These are phyloP conservation scores for Microchirus variegatus DNA, from an alignment of 2,797 vertebrate species.

Conservation along the genomic window DNA sequence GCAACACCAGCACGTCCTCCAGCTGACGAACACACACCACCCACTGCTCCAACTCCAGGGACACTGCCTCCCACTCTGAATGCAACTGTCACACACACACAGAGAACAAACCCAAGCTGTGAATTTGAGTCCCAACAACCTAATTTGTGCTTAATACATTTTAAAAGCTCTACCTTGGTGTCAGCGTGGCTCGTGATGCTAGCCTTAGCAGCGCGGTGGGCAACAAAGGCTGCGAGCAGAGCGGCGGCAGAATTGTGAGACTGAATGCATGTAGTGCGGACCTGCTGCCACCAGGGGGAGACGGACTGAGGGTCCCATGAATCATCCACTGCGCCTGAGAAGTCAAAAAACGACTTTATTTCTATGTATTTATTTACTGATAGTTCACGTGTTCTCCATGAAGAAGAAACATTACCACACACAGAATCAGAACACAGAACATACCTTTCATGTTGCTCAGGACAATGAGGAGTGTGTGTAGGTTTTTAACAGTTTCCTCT, in stretches of 20 bases:
- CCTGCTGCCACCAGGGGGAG: conserved; percentile 98
- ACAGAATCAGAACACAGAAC: not conserved
- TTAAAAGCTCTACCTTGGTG: conserved; percentile 80
- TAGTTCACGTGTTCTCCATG: too few relatives aligned
- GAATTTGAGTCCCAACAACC: not conserved
- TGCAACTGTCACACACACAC: conserved; percentile 70
- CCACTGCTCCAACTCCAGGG: conserved; percentile 96
- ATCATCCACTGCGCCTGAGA: conserved; percentile 89
- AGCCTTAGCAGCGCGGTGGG: conserved; percentile 85
- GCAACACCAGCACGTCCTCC: conserved; percentile 93
- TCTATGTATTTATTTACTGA: too few relatives aligned
- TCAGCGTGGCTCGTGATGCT: conserved; percentile 83
- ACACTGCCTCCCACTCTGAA: conserved; percentile 93
- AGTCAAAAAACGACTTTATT: not conserved
- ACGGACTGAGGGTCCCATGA: conserved; percentile 92
- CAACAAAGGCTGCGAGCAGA: conserved; percentile 88
- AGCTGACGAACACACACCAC: conserved; percentile 91
- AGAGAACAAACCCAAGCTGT: not conserved
- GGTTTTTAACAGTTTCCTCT: conserved; percentile 78
- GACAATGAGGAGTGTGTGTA: conserved; percentile 85
- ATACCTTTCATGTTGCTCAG: conserved; percentile 94
- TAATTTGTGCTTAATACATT: not conserved
- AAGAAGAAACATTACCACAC: not conserved
- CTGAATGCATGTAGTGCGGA: conserved; percentile 88
- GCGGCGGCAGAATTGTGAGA: conserved; percentile 89